Percentiles rank a stretch among this genome's conserved stretches.
Evolutionary conservation across 2,888 invertebrate species (phyloP).

Genomic region (Tenthredo amoena): DNA sequence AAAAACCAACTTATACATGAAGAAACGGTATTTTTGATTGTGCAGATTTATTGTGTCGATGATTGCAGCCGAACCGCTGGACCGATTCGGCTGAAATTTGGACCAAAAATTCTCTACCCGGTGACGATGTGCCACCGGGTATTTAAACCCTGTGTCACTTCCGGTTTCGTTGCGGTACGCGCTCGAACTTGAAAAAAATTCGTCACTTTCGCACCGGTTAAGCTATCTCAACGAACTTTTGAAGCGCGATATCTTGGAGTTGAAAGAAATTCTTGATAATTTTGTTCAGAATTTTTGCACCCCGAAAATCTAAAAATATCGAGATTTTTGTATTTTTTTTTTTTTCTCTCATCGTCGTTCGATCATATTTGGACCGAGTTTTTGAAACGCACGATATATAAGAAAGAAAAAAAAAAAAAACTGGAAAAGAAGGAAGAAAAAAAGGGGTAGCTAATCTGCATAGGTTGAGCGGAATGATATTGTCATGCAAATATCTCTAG

Average conservation of each 20-base stretch:
- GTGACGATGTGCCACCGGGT: neutral
- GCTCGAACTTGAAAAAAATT: neutral
- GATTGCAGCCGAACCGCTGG: neutral
- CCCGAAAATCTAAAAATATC: neutral
- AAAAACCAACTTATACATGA: neutral
- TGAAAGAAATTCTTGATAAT: neutral
- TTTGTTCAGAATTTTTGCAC: neutral
- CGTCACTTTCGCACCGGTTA: neutral
- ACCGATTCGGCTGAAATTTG: neutral
- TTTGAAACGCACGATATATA: conserved; percentile 2
- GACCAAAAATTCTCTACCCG: neutral
- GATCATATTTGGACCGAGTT: neutral
- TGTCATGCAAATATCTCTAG: conserved; percentile 70
- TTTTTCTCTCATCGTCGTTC: neutral
- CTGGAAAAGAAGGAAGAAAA: conserved; percentile 45
- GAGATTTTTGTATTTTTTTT: neutral
- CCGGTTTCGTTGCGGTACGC: neutral
- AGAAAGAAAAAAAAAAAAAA: neutral
- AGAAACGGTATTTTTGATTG: neutral
- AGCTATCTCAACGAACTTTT: neutral
- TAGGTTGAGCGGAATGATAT: conserved; percentile 68
- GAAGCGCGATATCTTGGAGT: no score
- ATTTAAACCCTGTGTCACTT: neutral
- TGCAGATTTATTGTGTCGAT: neutral
- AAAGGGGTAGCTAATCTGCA: conserved; percentile 65